Base-by-base conservation (phyloP, 2,113 vertebrate species). In the Clarias magur region DNA sequence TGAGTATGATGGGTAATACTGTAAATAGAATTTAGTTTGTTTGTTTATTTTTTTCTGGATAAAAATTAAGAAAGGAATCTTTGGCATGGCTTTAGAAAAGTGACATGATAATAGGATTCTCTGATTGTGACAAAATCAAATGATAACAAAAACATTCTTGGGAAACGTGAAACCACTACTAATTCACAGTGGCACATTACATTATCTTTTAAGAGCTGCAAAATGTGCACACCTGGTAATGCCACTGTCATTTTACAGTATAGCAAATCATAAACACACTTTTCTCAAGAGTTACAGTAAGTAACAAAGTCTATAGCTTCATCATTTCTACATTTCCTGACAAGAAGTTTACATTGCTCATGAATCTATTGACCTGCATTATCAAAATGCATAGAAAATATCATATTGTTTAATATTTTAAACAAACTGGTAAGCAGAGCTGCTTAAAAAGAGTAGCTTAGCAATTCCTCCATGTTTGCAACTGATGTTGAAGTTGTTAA, bases 1-100 rank as follows among this genome's bases (percentile, higher is more conserved):
- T 79, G 72, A 48, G 76, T 84, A 68, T 84, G 56, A 27, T 67
- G 72, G 78, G 78, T 83, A 79, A 60, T 65, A 59, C 27, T 38
- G 63, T 80, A 42, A 82, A 67, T 48, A 81, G 60, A 25, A 10
- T 76, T 27, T 54, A 11, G 25, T 80, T 27, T 0, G 8, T 27
- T 83, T 19, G 17, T 21, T 83, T 56, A 48, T 67, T n/a, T 5
- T 54, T n/a, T 27, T 67, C 81, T 82, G 38, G 23, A 17, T 27
- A 23, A 2, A 67, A 48, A 65, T 82, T 82, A 68, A 54, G 42
- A 54, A 27, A 67, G n/a, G 82, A 27, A 67, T 56, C 38, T 54
- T 16, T 13, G 21, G 5, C 10, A 67, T 54, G 23, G n/a, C 63
- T 83, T 68, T 68, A 56, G 63, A 68, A 68, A 8, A 80, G 16